Evolutionary conservation across 2,888 invertebrate genomes (phyloP), one percentile per base, ranked within the genome.

Genomic region (Prosopocoilus inquinatus): DNA sequence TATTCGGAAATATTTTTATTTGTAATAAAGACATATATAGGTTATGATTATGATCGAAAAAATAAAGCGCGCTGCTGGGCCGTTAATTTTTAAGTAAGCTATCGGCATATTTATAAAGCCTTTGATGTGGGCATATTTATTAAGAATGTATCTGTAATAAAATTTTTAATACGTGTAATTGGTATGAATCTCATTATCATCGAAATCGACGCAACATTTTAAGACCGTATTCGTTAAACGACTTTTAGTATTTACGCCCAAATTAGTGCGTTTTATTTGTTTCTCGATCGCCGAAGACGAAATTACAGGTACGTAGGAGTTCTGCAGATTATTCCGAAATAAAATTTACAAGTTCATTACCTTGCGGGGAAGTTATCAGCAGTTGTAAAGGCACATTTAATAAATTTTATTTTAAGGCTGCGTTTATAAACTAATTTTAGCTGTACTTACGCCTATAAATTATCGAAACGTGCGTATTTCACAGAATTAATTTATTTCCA

Each of bases 271-370:
- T 15, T 38, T 38, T 38, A 38, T 38, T 38, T 12, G 38, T 12
- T 38, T 12, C 12, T 38, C 11, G 11, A 38, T 41, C 41, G 41
- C 11, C 16, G 41, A 41, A 15, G 12, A 41, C 9, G 41, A 41
- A 9, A 16, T 41, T 11, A 11, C 15, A 16, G 15, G 41, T 16
- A 47, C 47, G 47, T 47, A 47, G 47, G 47, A 46, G 46, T 46
- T 41, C 13, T 16, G 41, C 12, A 41, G 41, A 41, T 41, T 41
- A 41, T 41, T 41, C 43, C 50, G 20, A 44, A 32, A 57, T 57
- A 57, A 57, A 57, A 57, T 57, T 57, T 57, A 57, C 52, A 52
- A 45, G 52, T 57, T 57, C 53, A 57, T 53, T 53, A 53, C 50
- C 48, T 43, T 57, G 39, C 36, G 50, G 35, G 49, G 52, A 57